Base-by-base conservation (phyloP, 2,797 vertebrate species). In the Furcifer pardalis region DNA sequence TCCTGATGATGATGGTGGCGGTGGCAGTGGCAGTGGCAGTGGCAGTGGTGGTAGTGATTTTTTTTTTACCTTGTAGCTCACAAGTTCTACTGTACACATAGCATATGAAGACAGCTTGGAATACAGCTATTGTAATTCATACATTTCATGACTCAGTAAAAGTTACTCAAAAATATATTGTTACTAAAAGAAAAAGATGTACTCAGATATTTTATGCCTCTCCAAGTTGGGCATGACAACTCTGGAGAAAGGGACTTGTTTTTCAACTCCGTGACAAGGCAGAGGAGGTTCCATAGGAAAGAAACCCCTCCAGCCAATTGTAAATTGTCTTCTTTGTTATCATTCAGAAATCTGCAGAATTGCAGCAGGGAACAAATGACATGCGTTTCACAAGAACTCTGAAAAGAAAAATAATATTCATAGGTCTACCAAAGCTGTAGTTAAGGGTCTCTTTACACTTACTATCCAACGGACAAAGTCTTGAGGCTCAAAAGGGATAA, bases 301-400 rank as follows among this genome's bases (percentile, higher is more conserved):
- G 85, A 85, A 91, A 79, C 68, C 84, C 79, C 88, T 88, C 88
- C 80, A 90, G 89, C 91, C 88, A 84, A 89, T 82, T 89, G 88
- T 93, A 94, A 95, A 91, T 95, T 78, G 30, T 92, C 88, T 5
- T 3, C 77, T 89, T 93, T 89, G 82, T 92, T 94, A 93, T 92
- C 92, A 84, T 91, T 90, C 90, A 92, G 91, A 0, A 4, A 91
- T 91, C 89, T 78, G 84, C 84, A 90, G 81, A 85, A 77, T 19
- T 73, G 82, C 87, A 83, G 37, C n/a, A 87, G 82, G 90, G 80
- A 56, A 89, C 60, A 59, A 85, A 69, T 65, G 84, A 30, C 87
- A 88, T 89, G 87, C 90, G 83, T 88, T 91, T 88, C 84, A 71
- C 86, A 79, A 83, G 63, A 44, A 42, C 62, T 89, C 90, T 92